These are phyloP conservation scores for Girardinichthys multiradiatus DNA, from an alignment of 2,113 vertebrate genomes.

Conservation along the genomic window DNA sequence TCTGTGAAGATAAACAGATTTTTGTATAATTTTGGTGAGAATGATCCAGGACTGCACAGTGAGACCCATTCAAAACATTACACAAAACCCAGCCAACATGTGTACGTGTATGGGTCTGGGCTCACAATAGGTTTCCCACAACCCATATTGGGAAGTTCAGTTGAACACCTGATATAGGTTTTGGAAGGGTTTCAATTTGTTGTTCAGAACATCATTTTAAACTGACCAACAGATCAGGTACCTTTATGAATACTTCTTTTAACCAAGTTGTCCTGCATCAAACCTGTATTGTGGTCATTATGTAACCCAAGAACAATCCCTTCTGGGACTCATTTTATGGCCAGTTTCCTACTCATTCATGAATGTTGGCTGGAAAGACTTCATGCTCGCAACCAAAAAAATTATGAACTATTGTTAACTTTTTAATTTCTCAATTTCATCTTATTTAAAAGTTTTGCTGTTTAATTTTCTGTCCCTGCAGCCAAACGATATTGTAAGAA, in stretches of 20 bases:
- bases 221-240: too few relatives aligned
- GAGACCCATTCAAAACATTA: neutral
- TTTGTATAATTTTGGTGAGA: neutral
- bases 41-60: neutral
- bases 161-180: too few relatives aligned
- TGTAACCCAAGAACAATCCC: neutral
- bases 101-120: too few relatives aligned
- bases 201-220: too few relatives aligned
- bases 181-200: too few relatives aligned
- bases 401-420: neutral
- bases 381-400: neutral
- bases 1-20: neutral
- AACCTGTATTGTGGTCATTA: neutral
- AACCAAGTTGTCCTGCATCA: neutral
- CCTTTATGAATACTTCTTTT: too few relatives aligned
- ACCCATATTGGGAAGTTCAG: too few relatives aligned
- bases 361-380: neutral
- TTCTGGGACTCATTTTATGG: neutral
- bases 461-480: conserved; percentile 65
- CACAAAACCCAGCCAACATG: neutral
- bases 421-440: neutral
- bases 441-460: neutral
- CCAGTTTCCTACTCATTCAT: neutral
- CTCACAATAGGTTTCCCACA: too few relatives aligned
- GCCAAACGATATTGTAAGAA: conserved; percentile 98